Evolutionary conservation across 2,797 vertebrate genomes (phyloP), one percentile per base, ranked within the genome.

Genomic region (Eulemur albifrons): DNA sequence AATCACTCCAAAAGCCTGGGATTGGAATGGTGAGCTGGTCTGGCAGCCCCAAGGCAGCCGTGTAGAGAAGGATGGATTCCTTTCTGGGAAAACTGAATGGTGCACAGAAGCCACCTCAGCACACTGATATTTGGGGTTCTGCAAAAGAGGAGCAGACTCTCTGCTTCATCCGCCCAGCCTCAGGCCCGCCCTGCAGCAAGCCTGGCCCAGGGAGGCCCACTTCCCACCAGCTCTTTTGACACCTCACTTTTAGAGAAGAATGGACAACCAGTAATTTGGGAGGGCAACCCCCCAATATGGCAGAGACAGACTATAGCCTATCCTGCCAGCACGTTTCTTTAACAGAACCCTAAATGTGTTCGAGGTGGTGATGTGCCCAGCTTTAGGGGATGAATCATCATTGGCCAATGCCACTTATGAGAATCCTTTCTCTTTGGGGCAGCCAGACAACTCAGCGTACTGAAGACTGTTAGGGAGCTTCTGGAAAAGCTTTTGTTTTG

Each of bases 161-260:
- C 35, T 70, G n/a, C n/a, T 32, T n/a, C 50, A 57, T 54, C 45
- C 2, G 13, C 25, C 54, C 21, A 40, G 8, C 13, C 15, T 20
- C n/a, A 48, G 35, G 12, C 5, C n/a, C 10, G 57, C 27, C 40
- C 27, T 50, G 9, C 13, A 72, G 2, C 17, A 25, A 76, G 32
- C 15, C n/a, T 40, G 25, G 4, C 7, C 25, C 48, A 4, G 0
- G 27, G 3, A 27, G 10, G 65, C 30, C 27, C 21, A 4, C 20
- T 30, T 63, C 17, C 48, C n/a, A 59, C 11, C 8, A 72, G 80
- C 30, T n/a, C 38, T 75, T 40, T 3, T 45, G 21, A 79, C 1
- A 23, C 72, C n/a, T 73, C 35, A 27, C 27, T 79, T 23, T 45
- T 59, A 57, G 30, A 10, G 30, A 50, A 88, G 14, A 54, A 84